Percentiles rank a stretch among this genome's conserved stretches.
Evolutionary conservation across 1,140 invertebrate species (phyloP).

Genomic region (Carcinoscorpius rotundicauda): DNA sequence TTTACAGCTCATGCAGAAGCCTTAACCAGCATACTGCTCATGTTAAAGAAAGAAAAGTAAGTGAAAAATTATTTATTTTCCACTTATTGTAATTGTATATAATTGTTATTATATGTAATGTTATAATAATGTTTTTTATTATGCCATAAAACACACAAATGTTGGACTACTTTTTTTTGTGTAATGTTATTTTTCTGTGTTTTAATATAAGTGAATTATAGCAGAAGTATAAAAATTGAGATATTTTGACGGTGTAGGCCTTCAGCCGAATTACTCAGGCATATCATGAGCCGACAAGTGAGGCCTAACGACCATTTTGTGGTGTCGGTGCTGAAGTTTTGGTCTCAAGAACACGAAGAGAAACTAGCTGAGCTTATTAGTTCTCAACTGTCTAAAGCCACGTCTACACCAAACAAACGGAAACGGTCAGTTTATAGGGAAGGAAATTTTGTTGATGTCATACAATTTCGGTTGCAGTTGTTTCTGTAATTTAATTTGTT

Average conservation of each 20-base stretch:
- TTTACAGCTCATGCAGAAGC: slow-evolving; percentile 74
- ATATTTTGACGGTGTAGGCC: slow-evolving; percentile 42
- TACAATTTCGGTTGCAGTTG: no score
- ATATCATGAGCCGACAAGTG: slow-evolving; percentile 63
- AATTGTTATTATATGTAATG: no score
- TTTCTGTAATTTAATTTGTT: no score
- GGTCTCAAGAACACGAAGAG: slow-evolving; percentile 83
- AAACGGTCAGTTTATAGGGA: slow-evolving; percentile 49
- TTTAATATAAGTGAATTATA: slow-evolving; percentile 10
- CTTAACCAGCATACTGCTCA: slow-evolving; percentile 72
- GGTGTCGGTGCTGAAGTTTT: slow-evolving; percentile 77
- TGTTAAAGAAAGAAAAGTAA: slow-evolving; percentile 81
- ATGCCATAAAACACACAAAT: not conserved
- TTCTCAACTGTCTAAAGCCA: slow-evolving; percentile 38
- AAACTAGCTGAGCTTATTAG: slow-evolving; percentile 71
- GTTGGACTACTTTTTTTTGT: not conserved
- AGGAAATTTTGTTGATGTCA: no score
- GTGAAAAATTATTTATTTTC: slow-evolving; percentile 18
- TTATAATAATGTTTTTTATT: no score
- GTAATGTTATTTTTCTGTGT: slow-evolving; percentile 1
- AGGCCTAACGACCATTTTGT: slow-evolving; percentile 56
- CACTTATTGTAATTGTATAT: no score
- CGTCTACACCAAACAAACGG: slow-evolving; percentile 73
- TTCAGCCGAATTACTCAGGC: slow-evolving; percentile 66
- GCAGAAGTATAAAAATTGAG: slow-evolving; percentile 11